phyloP scores from a whole-genome alignment of 2,797 vertebrate species.

The Hemibagrus guttatus region DNA sequence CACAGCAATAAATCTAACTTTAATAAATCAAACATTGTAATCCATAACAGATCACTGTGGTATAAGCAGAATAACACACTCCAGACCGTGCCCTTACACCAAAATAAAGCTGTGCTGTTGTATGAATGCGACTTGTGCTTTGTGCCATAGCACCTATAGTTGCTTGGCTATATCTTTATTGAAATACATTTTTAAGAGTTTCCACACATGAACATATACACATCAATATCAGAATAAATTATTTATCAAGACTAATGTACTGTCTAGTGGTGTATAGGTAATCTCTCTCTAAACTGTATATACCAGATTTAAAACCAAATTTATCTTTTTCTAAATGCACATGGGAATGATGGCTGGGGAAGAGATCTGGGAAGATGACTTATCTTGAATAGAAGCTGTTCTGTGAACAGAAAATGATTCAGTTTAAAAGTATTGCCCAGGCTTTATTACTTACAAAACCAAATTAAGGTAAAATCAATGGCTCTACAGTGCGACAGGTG shows the following conservation, averaged over 20 bases:
- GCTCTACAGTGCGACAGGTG: conserved; percentile 9
- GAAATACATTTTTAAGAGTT: background rate
- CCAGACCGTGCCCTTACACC: too few relatives aligned
- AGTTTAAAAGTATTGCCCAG: conserved; percentile 9
- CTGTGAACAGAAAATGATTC: background rate
- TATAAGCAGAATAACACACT: too few relatives aligned
- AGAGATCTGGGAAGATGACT: background rate
- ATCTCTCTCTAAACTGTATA: background rate
- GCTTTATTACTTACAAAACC: conserved; percentile 19
- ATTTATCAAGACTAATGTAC: background rate
- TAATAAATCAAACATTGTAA: too few relatives aligned
- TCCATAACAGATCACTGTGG: too few relatives aligned
- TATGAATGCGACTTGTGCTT: background rate
- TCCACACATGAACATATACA: background rate
- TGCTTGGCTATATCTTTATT: background rate
- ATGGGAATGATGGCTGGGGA: background rate
- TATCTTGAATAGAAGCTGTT: background rate
- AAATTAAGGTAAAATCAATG: conserved; percentile 30
- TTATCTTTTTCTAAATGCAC: background rate
- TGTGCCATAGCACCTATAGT: background rate
- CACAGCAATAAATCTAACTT: too few relatives aligned
- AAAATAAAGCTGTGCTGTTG: background rate
- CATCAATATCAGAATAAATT: background rate
- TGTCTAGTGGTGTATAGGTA: background rate
- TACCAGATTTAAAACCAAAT: background rate